Conservation (phyloP, 2,888 invertebrate genomes). For the Spodoptera exigua region DNA sequence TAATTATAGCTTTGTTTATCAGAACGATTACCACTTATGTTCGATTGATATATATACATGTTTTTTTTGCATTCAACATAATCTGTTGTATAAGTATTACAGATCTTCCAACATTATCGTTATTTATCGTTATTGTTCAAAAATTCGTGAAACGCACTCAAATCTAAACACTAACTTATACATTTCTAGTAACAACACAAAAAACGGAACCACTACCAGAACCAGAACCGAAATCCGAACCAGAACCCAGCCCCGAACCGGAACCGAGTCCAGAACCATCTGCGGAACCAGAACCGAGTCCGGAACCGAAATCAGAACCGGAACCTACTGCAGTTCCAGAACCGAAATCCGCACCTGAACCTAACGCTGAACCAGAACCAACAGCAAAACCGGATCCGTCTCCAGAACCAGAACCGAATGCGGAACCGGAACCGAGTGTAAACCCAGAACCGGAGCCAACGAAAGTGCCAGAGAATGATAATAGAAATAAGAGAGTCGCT, state of each 20-base stretch:
- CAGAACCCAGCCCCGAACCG: constrained; percentile 64
- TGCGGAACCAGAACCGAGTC: constrained; percentile 63
- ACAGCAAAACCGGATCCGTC: constrained; percentile 72
- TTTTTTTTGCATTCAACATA: no score
- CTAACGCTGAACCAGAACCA: constrained; percentile 72
- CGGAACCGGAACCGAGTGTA: constrained; percentile 71
- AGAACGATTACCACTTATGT: no score
- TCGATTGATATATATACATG: no score
- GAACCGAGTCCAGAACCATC: constrained; percentile 55
- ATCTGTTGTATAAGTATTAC: no score
- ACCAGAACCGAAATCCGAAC: constrained; percentile 68
- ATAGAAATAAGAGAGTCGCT: constrained; percentile 89
- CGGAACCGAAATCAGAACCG: constrained; percentile 60
- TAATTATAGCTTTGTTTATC: no score
- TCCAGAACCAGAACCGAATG: constrained; percentile 66
- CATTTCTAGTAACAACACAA: constrained; percentile 68
- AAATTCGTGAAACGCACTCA: no score
- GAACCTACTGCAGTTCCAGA: constrained; percentile 60
- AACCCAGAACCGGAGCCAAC: constrained; percentile 76
- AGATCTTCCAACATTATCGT: no score
- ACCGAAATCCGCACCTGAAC: constrained; percentile 61
- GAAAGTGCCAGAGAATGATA: constrained; percentile 69
- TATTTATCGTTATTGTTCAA: no score
- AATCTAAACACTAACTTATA: neutral
- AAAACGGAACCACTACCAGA: constrained; percentile 58